Base-by-base conservation (phyloP, 2,797 vertebrate genomes). In the Odontamblyopus lacepedii region DNA sequence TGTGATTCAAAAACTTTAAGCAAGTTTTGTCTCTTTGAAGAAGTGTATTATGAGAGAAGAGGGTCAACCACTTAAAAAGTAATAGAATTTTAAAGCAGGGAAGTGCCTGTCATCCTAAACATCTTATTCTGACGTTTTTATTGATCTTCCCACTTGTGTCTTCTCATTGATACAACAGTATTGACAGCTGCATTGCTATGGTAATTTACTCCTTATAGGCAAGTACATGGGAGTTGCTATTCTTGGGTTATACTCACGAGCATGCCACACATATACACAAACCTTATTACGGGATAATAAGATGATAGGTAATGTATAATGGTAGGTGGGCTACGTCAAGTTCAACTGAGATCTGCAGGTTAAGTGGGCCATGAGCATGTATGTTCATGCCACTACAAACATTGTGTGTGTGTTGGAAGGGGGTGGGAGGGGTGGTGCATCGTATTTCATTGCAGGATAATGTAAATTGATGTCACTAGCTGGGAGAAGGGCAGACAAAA, bases 151-250 rank as follows among this genome's bases (percentile, higher is more conserved):
- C 87, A 85, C 87, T 86, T 77, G 80, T 80, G 83, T 89, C 85
- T 78, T 82, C 82, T 78, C 78, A 79, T 72, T 87, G 80, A 85
- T 88, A 87, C 84, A 88, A 75, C 83, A 68, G 75, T 91, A 93
- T 93, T 89, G 92, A 92, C 91, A 91, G 84, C 84, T 87, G 84
- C 83, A 90, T 92, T 87, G 88, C 90, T 87, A 91, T 92, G 87
- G 85, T 88, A 93, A 93, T 94, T 89, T 86, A 84, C 84, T 87
- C 83, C 82, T 84, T n/a, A 15, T 48, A 32, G 74, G 74, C 65
- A 23, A 86, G 78, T 84, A 78, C 80, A 75, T 73, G 82, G 57
- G 70, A 83, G 81, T 78, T 57, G 12, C 72, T 69, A 30, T 84
- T 72, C 67, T 72, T 60, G 8, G 63, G 66, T 60, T 73, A 87